phyloP scores from a whole-genome alignment of 2,888 invertebrate genomes.

The Yponomeuta malinellus region DNA sequence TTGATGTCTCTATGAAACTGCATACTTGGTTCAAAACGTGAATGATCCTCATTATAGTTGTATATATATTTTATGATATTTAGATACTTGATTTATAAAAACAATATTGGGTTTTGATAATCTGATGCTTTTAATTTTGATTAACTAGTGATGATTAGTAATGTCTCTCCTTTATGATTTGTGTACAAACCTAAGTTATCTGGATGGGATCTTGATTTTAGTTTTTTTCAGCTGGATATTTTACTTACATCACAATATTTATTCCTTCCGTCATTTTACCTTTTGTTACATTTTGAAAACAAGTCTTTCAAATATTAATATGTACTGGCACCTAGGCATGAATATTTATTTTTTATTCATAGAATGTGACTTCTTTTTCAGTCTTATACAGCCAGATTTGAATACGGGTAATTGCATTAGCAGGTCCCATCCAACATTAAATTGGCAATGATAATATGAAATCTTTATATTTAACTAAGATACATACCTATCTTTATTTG shows the following conservation, averaged over 20 bases:
- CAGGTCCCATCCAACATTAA: not conserved
- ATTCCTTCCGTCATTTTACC: too few relatives aligned
- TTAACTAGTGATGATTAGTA: too few relatives aligned
- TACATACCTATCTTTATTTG: not conserved
- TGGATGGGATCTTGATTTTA: not conserved
- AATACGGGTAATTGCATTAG: constrained; percentile 1
- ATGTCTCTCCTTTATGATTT: not conserved
- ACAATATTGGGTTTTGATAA: not conserved
- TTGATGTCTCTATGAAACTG: too few relatives aligned
- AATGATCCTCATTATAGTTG: not conserved
- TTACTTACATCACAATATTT: not conserved
- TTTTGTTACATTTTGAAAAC: too few relatives aligned
- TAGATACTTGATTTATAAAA: not conserved
- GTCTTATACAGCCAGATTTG: not conserved
- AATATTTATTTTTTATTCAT: not conserved
- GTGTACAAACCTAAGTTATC: not conserved
- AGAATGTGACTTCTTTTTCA: not conserved
- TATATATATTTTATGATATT: not conserved
- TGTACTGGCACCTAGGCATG: not conserved
- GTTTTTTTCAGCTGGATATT: not conserved
- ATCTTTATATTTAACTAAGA: not conserved
- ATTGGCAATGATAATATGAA: not conserved
- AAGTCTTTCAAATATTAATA: not conserved
- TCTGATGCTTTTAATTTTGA: not conserved
- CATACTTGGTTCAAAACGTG: too few relatives aligned